Percentiles rank a stretch among this genome's conserved stretches.
phyloP scores from a whole-genome alignment of 2,797 vertebrate genomes.

The Echiichthys vipera region DNA sequence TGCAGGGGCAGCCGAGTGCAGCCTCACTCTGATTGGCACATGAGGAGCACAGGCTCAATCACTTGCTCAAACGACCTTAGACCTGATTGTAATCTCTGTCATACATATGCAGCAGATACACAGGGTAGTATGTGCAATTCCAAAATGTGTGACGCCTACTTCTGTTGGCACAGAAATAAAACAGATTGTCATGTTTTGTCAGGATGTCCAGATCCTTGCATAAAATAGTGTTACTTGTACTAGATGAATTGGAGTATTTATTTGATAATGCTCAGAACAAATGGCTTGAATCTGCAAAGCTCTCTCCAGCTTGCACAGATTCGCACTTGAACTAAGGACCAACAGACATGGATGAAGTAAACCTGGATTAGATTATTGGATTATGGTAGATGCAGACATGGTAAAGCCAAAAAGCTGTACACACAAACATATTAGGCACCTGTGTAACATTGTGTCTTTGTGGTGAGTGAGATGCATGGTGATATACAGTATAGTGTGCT shows the following conservation, averaged over 20 bases:
- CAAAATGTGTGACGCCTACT: neutral
- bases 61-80: slow-evolving; percentile 5
- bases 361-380: slow-evolving; percentile 17
- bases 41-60: neutral
- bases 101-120: slow-evolving; percentile 20
- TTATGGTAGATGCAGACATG: slow-evolving; percentile 12
- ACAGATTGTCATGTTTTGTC: neutral
- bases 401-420: slow-evolving; percentile 12
- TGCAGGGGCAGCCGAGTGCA: slow-evolving; percentile 27
- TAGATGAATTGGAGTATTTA: neutral
- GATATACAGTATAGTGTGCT: slow-evolving; percentile 1
- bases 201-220: neutral
- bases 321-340: slow-evolving; percentile 22
- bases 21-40: slow-evolving; percentile 62
- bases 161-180: neutral
- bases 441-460: neutral
- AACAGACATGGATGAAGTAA: slow-evolving; percentile 15
- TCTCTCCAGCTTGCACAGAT: neutral
- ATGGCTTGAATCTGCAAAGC: slow-evolving; percentile 1
- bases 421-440: neutral
- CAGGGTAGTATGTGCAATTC: neutral
- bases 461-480: neutral
- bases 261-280: neutral
- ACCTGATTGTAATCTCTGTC: slow-evolving; percentile 37
- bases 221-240: neutral